These are phyloP conservation scores for Eupithecia abbreviata DNA, from an alignment of 2,888 invertebrate species.

Conservation along the genomic window DNA sequence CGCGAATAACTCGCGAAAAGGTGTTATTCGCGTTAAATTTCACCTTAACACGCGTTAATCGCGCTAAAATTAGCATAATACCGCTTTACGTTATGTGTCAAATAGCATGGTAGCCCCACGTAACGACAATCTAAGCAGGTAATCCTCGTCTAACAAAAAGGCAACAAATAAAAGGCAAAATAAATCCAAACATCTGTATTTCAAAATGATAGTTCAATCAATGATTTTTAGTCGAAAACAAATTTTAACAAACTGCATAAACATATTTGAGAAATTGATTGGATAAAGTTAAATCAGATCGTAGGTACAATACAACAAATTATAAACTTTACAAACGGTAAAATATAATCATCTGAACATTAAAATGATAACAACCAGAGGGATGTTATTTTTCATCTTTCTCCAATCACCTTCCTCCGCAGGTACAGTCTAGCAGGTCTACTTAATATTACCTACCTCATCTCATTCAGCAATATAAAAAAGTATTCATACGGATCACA, in stretches of 20 bases:
- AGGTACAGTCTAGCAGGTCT: slow-evolving; percentile 81
- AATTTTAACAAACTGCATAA: slow-evolving; percentile 80
- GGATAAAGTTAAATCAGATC: slow-evolving; percentile 70
- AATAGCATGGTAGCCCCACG: too few relatives aligned
- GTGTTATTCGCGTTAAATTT: too few relatives aligned
- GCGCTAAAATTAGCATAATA: too few relatives aligned
- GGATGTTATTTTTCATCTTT: slow-evolving; percentile 57
- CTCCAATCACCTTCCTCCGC: slow-evolving; percentile 77
- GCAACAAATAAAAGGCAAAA: slow-evolving; percentile 47
- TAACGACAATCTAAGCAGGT: too few relatives aligned
- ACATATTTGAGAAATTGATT: slow-evolving; percentile 71
- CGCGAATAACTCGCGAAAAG: too few relatives aligned
- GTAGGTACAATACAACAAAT: slow-evolving; percentile 40
- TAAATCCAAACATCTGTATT: slow-evolving; percentile 82
- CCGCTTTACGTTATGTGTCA: too few relatives aligned
- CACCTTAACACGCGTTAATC: too few relatives aligned
- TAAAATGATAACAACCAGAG: slow-evolving; percentile 62
- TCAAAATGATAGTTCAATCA: slow-evolving; percentile 77
- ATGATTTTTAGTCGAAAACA: slow-evolving; percentile 79
- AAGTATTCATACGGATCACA: slow-evolving; percentile 83
- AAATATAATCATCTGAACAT: slow-evolving; percentile 59
- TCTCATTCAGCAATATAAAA: slow-evolving; percentile 80
- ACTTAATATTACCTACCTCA: slow-evolving; percentile 75
- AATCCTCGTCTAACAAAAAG: background rate
- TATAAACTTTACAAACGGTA: slow-evolving; percentile 55